Base-by-base conservation (phyloP, 92 coral and sea anemone species). In the Zoanthus sociatus region DNA sequence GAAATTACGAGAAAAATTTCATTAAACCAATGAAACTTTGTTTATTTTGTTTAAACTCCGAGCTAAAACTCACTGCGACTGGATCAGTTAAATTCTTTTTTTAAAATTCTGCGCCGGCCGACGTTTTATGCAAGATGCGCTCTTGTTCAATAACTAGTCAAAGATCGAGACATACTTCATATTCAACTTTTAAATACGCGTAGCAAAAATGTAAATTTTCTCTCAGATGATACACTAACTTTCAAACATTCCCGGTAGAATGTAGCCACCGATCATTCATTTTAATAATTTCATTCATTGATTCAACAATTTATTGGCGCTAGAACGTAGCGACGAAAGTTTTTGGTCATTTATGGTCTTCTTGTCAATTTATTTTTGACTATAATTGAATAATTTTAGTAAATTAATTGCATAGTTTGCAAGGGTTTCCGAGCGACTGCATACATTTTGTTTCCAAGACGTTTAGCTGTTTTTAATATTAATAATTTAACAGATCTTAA, bases 381-480 rank as follows among this genome's bases (percentile, higher is more conserved):
- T 16, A 78, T 16, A 61, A 60, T 71, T 94, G 91, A 88, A 92
- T 84, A 85, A 77, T 86, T 76, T 60, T 63, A 77, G 78, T 53
- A 91, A 72, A 88, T 88, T 83, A 94, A 77, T 73, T 64, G 89
- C 85, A 95, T 95, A 91, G 92, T 92, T 93, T 56, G 37, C 31
- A 83, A 76, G 63, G 74, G 98, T 95, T 89, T 89, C 98, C 89
- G 98, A 95, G 98, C 78, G 98, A 95, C 92, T 79, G 96, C 78
- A 95, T 95, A 95, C 60, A 95, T 95, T 95, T 84, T 73, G 98
- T 95, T 70, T 83, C 98, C 75, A 94, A 67, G 98, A 81, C 20
- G 79, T 16, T 48, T 78, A 46, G 45, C n/a, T 50, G 12, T 50
- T 48, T 48, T 48, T 48, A 48, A 78, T 42, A n/a, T 31, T 63